Evolutionary conservation across 2,797 vertebrate genomes (phyloP).

Genomic region (Florisuga fusca): DNA sequence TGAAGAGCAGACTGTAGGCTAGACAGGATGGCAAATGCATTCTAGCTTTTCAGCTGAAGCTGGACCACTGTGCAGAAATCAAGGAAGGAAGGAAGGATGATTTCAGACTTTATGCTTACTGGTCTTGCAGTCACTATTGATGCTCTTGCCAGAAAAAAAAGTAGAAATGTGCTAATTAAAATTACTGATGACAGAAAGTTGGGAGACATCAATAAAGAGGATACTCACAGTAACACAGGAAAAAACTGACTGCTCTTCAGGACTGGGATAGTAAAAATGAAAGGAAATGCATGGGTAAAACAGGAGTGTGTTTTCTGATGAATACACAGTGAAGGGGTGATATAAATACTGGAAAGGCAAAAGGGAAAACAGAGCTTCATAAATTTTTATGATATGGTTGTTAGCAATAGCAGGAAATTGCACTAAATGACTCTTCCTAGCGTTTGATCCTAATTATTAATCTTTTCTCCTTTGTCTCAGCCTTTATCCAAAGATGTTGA

Average conservation of each 20-base stretch:
- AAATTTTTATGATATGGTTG: not conserved
- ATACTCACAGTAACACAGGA: not conserved
- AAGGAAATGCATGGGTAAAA: not conserved
- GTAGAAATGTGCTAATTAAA: slow-evolving; percentile 4
- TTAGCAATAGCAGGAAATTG: not conserved
- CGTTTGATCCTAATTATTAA: not conserved
- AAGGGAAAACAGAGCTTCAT: not conserved
- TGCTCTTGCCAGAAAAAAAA: slow-evolving; percentile 26
- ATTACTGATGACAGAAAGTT: slow-evolving; percentile 21
- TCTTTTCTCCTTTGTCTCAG: not conserved
- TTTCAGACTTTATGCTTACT: not conserved
- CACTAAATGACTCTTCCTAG: not conserved
- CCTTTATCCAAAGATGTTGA: not conserved
- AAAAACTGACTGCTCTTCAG: not conserved
- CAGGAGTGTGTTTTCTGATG: not conserved
- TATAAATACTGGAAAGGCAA: not conserved
- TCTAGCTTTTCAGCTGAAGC: not conserved
- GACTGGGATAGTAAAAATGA: not conserved
- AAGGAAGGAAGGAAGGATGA: not conserved
- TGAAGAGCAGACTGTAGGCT: not conserved
- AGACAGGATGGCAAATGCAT: not conserved
- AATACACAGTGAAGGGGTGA: not conserved
- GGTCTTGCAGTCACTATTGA: not conserved
- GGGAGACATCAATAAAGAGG: not conserved
- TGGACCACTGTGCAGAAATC: not conserved